phyloP scores from a whole-genome alignment of 2,888 invertebrate genomes.

The Andrena bicolor region DNA sequence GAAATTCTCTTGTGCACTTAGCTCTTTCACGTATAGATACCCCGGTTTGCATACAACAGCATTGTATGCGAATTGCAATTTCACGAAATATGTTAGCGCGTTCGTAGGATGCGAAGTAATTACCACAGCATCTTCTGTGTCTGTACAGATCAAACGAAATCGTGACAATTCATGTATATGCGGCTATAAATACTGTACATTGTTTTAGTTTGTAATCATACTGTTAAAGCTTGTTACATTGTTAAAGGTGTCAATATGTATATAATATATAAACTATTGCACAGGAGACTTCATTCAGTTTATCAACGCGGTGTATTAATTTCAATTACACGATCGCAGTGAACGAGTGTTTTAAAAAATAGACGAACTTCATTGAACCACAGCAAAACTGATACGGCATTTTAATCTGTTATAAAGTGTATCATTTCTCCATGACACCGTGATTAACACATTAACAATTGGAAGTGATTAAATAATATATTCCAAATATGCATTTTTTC shows the following conservation, averaged over 20 bases:
- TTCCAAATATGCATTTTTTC: too few relatives aligned
- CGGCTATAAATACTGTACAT: conserved; percentile 60
- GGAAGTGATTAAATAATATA: too few relatives aligned
- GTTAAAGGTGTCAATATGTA: conserved; percentile 66
- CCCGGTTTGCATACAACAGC: conserved; percentile 10
- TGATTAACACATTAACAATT: background rate
- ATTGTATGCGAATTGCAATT: conserved; percentile 36
- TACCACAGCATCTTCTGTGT: conserved; percentile 16
- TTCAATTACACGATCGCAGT: conserved; percentile 19
- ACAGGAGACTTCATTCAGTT: conserved; percentile 34
- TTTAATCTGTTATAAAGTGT: background rate
- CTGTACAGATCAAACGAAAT: conserved; percentile 37
- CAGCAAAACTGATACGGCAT: background rate
- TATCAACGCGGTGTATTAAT: conserved; percentile 16
- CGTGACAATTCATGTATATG: conserved; percentile 44
- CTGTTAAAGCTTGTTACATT: conserved; percentile 59
- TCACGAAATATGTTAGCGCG: conserved; percentile 17
- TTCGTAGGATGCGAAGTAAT: conserved; percentile 21
- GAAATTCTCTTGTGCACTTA: conserved; percentile 36
- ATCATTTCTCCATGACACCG: background rate
- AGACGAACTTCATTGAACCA: background rate
- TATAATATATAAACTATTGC: conserved; percentile 55
- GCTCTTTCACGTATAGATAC: conserved; percentile 27
- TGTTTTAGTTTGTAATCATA: conserved; percentile 57
- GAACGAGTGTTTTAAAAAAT: conserved; percentile 13